Evolutionary conservation across 2,888 invertebrate species (phyloP).

Genomic region (Athalia rosae): DNA sequence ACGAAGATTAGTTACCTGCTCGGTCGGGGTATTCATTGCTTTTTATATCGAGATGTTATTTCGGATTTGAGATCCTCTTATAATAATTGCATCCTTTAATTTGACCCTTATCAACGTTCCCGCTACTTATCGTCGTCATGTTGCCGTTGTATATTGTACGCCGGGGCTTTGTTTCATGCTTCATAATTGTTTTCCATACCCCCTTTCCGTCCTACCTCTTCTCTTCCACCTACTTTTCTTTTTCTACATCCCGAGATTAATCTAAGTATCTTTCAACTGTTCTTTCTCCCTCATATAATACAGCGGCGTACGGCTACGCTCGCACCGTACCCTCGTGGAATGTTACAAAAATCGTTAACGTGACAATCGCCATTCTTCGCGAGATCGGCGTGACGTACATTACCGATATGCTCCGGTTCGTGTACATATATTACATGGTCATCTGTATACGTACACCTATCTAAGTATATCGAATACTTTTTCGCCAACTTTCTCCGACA

Average conservation of each 20-base stretch:
- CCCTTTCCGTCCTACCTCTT: background rate
- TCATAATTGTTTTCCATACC: slow-evolving; percentile 20
- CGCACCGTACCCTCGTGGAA: background rate
- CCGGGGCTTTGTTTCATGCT: slow-evolving; percentile 21
- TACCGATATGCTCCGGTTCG: background rate
- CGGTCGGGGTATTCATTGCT: background rate
- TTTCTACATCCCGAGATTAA: slow-evolving; percentile 17
- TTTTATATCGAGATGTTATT: slow-evolving; percentile 26
- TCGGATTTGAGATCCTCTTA: slow-evolving; percentile 18
- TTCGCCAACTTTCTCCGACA: slow-evolving; percentile 3
- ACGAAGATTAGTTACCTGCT: slow-evolving; percentile 27
- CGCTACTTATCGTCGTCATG: background rate
- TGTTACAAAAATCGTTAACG: slow-evolving; percentile 35
- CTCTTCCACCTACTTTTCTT: background rate
- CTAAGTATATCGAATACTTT: slow-evolving; percentile 3
- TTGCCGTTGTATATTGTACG: background rate
- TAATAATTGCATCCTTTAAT: slow-evolving; percentile 25
- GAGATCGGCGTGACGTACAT: slow-evolving; percentile 8
- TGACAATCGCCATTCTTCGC: slow-evolving; percentile 10
- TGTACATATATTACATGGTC: background rate
- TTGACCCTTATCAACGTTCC: slow-evolving; percentile 1
- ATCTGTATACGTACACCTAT: background rate
- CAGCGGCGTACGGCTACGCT: too few species aligned
- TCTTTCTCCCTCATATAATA: background rate
- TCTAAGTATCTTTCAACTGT: slow-evolving; percentile 30